Conservation (phyloP, 2,797 vertebrate species). For the Octomys mimax region DNA sequence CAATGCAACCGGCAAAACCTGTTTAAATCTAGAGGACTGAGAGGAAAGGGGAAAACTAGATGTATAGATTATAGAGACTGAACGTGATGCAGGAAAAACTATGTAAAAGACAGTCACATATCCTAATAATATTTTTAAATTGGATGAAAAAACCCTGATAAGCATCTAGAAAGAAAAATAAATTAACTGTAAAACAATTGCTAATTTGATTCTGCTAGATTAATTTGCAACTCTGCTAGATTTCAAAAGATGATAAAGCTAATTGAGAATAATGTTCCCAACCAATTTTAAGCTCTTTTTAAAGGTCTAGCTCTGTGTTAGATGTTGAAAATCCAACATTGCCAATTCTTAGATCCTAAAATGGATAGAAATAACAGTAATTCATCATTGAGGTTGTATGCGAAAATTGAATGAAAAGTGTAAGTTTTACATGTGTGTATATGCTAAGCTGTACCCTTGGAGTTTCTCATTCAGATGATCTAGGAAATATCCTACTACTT, state of each 20-base stretch:
- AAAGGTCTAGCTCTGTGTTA: background rate
- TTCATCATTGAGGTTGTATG: background rate
- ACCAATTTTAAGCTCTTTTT: background rate
- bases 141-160: background rate
- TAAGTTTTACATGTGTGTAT: background rate
- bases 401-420: background rate
- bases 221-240: background rate
- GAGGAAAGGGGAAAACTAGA: background rate
- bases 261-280: background rate
- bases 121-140: background rate
- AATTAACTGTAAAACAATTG: background rate
- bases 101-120: background rate
- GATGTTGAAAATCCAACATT: background rate
- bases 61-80: background rate
- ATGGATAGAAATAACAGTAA: background rate
- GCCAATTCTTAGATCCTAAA: background rate
- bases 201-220: background rate
- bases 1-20: background rate
- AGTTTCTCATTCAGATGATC: background rate
- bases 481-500: background rate
- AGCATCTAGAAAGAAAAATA: background rate
- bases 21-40: background rate
- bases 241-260: conserved; percentile 26
- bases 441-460: background rate
- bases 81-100: background rate